A percentile compares a stretch with the other conserved stretches of the same genome.
phyloP scores from a whole-genome alignment of 1,140 invertebrate genomes.

The Drosophila elegans region DNA sequence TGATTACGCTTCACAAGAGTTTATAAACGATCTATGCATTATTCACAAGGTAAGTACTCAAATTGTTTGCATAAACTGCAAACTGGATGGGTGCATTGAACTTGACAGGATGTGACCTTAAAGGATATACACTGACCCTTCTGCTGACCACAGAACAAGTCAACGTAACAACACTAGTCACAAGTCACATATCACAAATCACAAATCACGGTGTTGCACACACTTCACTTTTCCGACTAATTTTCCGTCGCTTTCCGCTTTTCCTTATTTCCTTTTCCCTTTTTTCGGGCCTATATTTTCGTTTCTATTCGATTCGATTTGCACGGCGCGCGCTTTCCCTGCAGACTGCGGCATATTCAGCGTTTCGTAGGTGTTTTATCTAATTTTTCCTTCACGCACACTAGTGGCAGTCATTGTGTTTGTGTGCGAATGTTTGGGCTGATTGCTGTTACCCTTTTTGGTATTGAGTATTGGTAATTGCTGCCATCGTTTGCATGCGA shows the following conservation, averaged over 20 bases:
- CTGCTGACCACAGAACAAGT: conserved; percentile 25
- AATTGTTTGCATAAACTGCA: not conserved
- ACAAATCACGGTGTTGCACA: conserved; percentile 20
- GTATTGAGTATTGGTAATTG: conserved; percentile 80
- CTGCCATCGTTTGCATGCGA: conserved; percentile 74
- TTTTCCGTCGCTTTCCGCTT: conserved; percentile 24
- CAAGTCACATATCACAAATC: conserved; percentile 16
- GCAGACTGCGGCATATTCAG: conserved; percentile 82
- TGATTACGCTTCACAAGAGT: not conserved
- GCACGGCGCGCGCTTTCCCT: conserved; percentile 73
- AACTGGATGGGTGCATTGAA: conserved; percentile 59
- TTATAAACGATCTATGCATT: conserved; percentile 27
- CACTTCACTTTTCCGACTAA: conserved; percentile 15
- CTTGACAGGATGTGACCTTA: conserved; percentile 37
- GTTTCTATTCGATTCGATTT: conserved; percentile 44
- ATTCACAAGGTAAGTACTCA: conserved; percentile 11
- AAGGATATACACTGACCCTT: conserved; percentile 18
- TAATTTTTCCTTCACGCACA: conserved; percentile 80
- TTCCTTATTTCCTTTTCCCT: conserved; percentile 16
- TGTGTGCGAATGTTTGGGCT: conserved; percentile 38
- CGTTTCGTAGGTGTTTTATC: conserved; percentile 81
- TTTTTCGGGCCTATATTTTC: conserved; percentile 24
- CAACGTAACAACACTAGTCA: conserved; percentile 2
- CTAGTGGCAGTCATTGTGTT: conserved; percentile 21
- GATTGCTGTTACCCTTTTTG: conserved; percentile 68